Conservation (phyloP, 2,888 invertebrate species). For the Drosophila kuntzei region DNA sequence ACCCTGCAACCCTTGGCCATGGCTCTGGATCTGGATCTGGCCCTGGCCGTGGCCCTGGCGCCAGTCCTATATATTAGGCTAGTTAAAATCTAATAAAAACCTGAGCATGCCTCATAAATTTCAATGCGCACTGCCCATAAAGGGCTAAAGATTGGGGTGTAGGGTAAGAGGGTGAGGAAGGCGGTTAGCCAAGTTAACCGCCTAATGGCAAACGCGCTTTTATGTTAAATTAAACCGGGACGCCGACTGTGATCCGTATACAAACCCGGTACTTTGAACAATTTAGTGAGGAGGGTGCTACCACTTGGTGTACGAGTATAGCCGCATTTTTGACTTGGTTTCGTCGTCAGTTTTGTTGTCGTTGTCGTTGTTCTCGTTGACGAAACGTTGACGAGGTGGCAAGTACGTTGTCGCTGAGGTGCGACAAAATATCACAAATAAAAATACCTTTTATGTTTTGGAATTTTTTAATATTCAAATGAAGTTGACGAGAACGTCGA, state of each 20-base stretch:
- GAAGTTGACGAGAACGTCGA: constrained; percentile 51
- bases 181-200: constrained; percentile 46
- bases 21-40: constrained; percentile 34
- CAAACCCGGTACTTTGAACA: constrained; percentile 2
- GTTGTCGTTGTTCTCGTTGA: constrained; percentile 33
- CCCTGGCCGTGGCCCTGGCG: constrained; percentile 41
- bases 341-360: constrained; percentile 23
- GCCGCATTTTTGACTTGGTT: constrained; percentile 65
- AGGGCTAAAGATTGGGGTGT: not conserved
- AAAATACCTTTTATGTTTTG: constrained; percentile 79
- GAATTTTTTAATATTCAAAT: constrained; percentile 81
- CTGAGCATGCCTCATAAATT: constrained; percentile 86
- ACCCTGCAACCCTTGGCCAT: constrained; percentile 52
- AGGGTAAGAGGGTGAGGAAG: not conserved
- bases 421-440: constrained; percentile 83
- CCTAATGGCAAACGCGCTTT: constrained; percentile 77
- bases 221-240: constrained; percentile 76
- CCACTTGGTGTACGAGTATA: constrained; percentile 25
- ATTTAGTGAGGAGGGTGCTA: not conserved
- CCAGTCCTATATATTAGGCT: constrained; percentile 79
- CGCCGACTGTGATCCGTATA: constrained; percentile 48
- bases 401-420: constrained; percentile 82
- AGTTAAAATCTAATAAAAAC: constrained; percentile 86
- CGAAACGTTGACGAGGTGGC: constrained; percentile 72
- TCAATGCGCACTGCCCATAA: constrained; percentile 56